Base-by-base conservation (phyloP, 2,888 invertebrate species). In the Charanyca ferruginea region DNA sequence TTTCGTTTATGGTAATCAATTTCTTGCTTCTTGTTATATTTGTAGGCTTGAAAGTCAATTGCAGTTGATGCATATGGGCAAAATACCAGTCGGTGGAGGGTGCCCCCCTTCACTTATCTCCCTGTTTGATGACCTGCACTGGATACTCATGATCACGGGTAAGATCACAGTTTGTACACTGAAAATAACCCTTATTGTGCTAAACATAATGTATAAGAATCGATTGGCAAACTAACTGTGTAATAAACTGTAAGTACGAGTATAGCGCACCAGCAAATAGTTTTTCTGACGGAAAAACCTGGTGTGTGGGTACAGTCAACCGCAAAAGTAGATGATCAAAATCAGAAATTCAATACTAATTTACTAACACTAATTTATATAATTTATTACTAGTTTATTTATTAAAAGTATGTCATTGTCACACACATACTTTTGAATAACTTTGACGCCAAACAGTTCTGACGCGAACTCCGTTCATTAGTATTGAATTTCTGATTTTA, bases 51-150 rank as follows among this genome's bases (percentile, higher is more conserved):
- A 95, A 80, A 85, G 85, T 64, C 93, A 95, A 51, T 77, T 96
- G 35, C 94, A 94, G 63, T 81, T 93, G 41, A 92, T 95, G 91
- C 95, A 95, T 57, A 91, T 93, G 90, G 92, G 94, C 11, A 93
- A 93, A 73, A 64, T 93, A 73, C 93, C 90, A 25, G 84, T 90
- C 3, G 91, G 89, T 64, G 91, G 88, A 16, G 92, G 91, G 0
- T 89, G 90, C 23, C 91, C 96, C 61, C n/a, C n/a, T n/a, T n/a
- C n/a, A n/a, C 87, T 98, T 32, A 96, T 97, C 66, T 96, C 95
- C 55, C 92, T 98, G 38, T 98, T 98, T 87, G 99, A 99, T 93
- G 98, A 99, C 91, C 92, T 99, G 23, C 98, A 99, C 90, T 99
- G 99, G 99, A 96, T 98, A 32, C 92, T 98, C 28, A 96, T 99